Evolutionary conservation across 2,888 invertebrate genomes (phyloP), one percentile per base, ranked within the genome.

Genomic region (Bimastos eiseni): DNA sequence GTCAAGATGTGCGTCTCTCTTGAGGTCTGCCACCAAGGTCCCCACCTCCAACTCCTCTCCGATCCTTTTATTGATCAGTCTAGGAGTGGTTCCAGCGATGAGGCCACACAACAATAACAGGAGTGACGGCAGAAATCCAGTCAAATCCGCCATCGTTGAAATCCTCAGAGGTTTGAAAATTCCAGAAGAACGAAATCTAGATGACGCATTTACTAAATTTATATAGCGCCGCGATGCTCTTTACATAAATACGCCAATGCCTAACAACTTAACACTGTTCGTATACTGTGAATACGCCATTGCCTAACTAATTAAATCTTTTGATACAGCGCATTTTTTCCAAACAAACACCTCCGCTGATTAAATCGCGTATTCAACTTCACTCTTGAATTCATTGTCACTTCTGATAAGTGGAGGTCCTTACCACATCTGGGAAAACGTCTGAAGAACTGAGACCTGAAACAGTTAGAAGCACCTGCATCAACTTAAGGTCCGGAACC

Each of bases 21-120:
- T 90, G 55, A 92, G 89, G 89, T 92, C 91, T 2, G 92, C 92
- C n/a, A 92, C 90, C 83, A 90, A 90, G 11, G 92, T 91, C 11
- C 91, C 91, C 11, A 49, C 89, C 37, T 89, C 89, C 37, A 90
- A 83, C 70, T 92, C 92, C 91, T 92, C 92, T 11, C 36, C 33
- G 89, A 91, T 49, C 36, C 38, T 83, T 44, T 89, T 49, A 19
- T 11, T 21, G 86, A 86, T 86, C 86, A 24, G 8, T 13, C 24
- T 86, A 0, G 86, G 24, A 34, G 86, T 37, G 21, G 19, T 36
- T 19, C 34, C 86, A 36, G 36, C 17, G 36, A 86, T 5, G 36
- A 86, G 36, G 21, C 5, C 5, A 4, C 37, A 34, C 33, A 86
- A 36, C 21, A 86, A 17, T 1, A n/a, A n/a, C n/a, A 86, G 37